Evolutionary conservation across 2,797 vertebrate genomes (phyloP).

Genomic region (Dendrocincla tyrannina): DNA sequence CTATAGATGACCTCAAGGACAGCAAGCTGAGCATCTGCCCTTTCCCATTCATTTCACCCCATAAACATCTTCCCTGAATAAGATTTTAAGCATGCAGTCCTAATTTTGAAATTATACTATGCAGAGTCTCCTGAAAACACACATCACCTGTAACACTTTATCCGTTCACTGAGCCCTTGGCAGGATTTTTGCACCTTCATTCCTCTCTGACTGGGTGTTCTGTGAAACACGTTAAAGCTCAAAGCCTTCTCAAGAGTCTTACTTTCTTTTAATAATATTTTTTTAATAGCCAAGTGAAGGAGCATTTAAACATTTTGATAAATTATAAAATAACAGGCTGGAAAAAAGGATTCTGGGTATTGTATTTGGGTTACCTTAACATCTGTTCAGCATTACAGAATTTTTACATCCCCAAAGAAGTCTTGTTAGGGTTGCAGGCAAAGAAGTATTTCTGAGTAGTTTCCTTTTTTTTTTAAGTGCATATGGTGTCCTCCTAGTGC

Average conservation of each 20-base stretch:
- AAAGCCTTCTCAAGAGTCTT: constrained; percentile 28
- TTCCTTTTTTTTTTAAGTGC: not conserved
- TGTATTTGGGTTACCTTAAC: not conserved
- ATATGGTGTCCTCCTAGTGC: not conserved
- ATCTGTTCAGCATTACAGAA: not conserved
- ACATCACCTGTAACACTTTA: constrained; percentile 20
- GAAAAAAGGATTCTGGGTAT: not conserved
- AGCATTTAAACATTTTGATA: constrained; percentile 17
- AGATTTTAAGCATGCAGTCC: not conserved
- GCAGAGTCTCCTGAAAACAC: constrained; percentile 2
- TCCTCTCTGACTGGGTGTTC: constrained; percentile 26
- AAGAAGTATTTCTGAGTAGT: constrained; percentile 1
- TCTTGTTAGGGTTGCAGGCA: not conserved
- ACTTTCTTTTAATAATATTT: constrained; percentile 42
- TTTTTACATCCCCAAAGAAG: constrained; percentile 7
- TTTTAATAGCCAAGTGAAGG: constrained; percentile 15
- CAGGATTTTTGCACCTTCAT: constrained; percentile 42
- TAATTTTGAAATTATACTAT: constrained; percentile 8
- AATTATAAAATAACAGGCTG: constrained; percentile 27
- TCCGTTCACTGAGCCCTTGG: constrained; percentile 23
- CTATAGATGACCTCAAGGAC: not conserved
- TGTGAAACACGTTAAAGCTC: constrained; percentile 28
- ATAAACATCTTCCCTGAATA: not conserved
- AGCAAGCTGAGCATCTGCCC: not conserved
- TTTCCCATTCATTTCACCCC: not conserved